phyloP scores from a whole-genome alignment of 2,888 invertebrate species.

The Horisme vitalbata region DNA sequence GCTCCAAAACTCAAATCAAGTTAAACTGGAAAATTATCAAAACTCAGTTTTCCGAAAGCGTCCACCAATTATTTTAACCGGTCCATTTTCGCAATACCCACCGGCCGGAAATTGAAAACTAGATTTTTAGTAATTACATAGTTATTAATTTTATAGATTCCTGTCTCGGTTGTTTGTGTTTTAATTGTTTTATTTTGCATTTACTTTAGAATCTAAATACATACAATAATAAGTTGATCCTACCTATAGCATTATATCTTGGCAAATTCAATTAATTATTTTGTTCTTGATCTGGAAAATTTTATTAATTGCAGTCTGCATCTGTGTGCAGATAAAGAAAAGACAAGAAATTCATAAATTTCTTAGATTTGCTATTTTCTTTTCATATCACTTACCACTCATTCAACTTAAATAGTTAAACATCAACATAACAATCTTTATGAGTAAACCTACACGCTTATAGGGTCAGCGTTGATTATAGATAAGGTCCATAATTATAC shows the following conservation, averaged over 20 bases:
- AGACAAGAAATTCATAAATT: no score
- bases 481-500: slow-evolving; percentile 16
- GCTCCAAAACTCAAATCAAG: slow-evolving; percentile 3
- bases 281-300: no score
- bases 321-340: no score
- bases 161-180: not conserved
- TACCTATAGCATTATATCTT: no score
- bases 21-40: slow-evolving; percentile 11
- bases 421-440: not conserved
- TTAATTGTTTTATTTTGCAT: slow-evolving; percentile 3
- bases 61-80: slow-evolving; percentile 5
- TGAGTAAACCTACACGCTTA: not conserved
- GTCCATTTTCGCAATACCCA: slow-evolving; percentile 9
- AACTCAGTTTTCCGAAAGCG: slow-evolving; percentile 10
- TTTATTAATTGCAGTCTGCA: no score
- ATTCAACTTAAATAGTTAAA: no score
- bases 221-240: no score
- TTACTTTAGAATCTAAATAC: no score
- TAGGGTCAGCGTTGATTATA: slow-evolving; percentile 14
- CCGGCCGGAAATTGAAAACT: slow-evolving; percentile 13
- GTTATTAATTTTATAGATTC: slow-evolving; percentile 5
- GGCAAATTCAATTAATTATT: no score
- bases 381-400: no score
- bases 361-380: no score
- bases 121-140: slow-evolving; percentile 7